A percentile compares a stretch with the other conserved stretches of the same genome.
Evolutionary conservation across 2,888 invertebrate genomes (phyloP).

Genomic region (Meiosimyza platycephala): DNA sequence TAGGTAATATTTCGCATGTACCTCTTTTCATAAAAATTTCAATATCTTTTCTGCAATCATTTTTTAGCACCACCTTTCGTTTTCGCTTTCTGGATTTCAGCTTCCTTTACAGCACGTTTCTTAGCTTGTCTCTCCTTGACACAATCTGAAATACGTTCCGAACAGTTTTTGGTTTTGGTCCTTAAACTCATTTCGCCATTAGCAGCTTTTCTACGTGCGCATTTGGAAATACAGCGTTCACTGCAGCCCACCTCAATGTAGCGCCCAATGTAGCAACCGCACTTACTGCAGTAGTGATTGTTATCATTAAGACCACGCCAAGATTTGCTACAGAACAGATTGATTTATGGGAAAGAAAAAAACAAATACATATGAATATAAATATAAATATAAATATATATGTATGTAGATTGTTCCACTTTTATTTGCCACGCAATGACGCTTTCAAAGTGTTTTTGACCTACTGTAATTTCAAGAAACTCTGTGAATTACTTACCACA

Average conservation of each 20-base stretch:
- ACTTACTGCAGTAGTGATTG: slow-evolving; percentile 63
- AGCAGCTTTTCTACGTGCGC: slow-evolving; percentile 54
- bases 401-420: too few species aligned
- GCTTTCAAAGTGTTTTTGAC: too few species aligned
- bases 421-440: too few species aligned
- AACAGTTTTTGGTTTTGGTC: slow-evolving; percentile 55
- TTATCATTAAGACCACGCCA: slow-evolving; percentile 57
- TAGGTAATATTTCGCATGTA: too few species aligned
- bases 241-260: slow-evolving; percentile 51
- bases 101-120: background rate
- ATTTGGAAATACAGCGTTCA: slow-evolving; percentile 54
- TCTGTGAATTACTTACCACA: slow-evolving; percentile 48
- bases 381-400: background rate
- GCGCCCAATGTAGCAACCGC: slow-evolving; percentile 64
- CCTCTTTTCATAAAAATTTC: too few species aligned
- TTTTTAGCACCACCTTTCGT: background rate
- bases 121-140: slow-evolving; percentile 10
- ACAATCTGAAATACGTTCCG: slow-evolving; percentile 52
- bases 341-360: background rate
- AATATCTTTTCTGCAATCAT: too few species aligned
- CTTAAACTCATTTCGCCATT: slow-evolving; percentile 54
- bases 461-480: too few species aligned
- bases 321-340: slow-evolving; percentile 50
- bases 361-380: background rate
- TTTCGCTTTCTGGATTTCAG: background rate